Evolutionary conservation across 2,888 invertebrate species (phyloP), one percentile per base, ranked within the genome.

Genomic region (Cephus pygmeus): DNA sequence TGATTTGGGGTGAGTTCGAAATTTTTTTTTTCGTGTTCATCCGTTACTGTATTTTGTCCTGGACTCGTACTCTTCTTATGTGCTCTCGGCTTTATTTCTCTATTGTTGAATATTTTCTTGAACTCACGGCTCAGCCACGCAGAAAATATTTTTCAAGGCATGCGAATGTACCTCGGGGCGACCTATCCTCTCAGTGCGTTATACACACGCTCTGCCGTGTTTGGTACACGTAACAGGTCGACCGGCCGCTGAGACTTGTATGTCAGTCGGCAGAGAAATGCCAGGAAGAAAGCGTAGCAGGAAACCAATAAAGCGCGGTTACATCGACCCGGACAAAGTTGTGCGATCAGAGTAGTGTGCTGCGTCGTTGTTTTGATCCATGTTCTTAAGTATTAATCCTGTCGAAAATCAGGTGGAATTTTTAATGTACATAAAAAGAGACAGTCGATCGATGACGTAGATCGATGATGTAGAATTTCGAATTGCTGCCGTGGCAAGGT

Each of bases 241-340:
- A n/a, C 12, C 1, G 69, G 56, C 56, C 56, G 23, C 56, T 56
- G 56, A 56, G 56, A 56, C 56, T 56, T 56, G 56, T 56, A 56
- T 23, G 71, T 34, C 71, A 71, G 71, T 81, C 75, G 78, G 12
- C 81, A 81, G 87, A 85, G 87, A 89, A 90, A 88, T 89, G 87
- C 81, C 81, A 85, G 85, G 86, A 90, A 90, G 90, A 90, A 90
- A 90, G 90, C 90, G 90, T 90, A 81, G 87, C 89, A 85, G 84
- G 84, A 87, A 87, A 86, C 80, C 84, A 85, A 84, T 82, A 83
- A 84, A 83, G 79, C 82, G 84, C 81, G 83, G 82, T 83, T 85
- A 82, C 81, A 81, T 56, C 56, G 56, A 56, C 56, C 56, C n/a
- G 73, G 31, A 11, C 82, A 83, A 84, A 82, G 84, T 81, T 69